Evolutionary conservation across 2,888 invertebrate genomes (phyloP).

Genomic region (Allolobophora icterica): DNA sequence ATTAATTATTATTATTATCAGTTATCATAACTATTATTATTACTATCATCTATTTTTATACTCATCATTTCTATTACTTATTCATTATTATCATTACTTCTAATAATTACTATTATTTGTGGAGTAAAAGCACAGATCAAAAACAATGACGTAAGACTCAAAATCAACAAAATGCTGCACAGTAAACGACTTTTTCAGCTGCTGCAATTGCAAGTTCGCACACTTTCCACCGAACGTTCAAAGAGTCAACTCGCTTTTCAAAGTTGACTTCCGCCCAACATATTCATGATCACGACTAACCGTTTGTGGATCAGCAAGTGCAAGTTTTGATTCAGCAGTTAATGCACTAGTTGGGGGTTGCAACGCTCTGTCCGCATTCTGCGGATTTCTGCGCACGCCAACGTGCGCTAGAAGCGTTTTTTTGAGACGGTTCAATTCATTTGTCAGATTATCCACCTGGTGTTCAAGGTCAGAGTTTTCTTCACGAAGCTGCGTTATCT

Average conservation of each 20-base stretch:
- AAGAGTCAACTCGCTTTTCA: neutral
- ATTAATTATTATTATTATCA: too few relatives aligned
- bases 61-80: neutral
- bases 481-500: conserved; percentile 85
- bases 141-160: neutral
- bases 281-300: conserved; percentile 23
- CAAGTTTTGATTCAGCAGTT: conserved; percentile 14
- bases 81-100: neutral
- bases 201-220: neutral
- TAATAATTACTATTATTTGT: conserved; percentile 14
- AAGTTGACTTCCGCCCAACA: neutral
- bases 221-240: neutral
- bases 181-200: neutral
- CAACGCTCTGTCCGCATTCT: neutral
- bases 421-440: conserved; percentile 82
- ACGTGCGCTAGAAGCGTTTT: conserved; percentile 70
- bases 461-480: conserved; percentile 90
- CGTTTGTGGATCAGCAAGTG: conserved; percentile 18
- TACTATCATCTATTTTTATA: neutral
- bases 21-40: neutral
- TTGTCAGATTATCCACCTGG: conserved; percentile 83
- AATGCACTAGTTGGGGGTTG: neutral
- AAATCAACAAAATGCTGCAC: neutral
- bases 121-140: neutral
- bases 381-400: conserved; percentile 38